Conservation (phyloP, 2,888 invertebrate species). For the Geotrupes spiniger region DNA sequence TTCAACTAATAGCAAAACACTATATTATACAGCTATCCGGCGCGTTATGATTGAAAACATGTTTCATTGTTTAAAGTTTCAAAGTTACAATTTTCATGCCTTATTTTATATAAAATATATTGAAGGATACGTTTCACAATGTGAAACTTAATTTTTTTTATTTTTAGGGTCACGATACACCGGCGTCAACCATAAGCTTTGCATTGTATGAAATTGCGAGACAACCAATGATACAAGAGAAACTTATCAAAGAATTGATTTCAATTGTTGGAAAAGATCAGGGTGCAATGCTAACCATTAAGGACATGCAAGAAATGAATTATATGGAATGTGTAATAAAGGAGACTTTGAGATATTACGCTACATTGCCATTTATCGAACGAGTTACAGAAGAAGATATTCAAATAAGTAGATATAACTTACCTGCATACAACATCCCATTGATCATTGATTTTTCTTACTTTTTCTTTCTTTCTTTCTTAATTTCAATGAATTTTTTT, state of each 20-base stretch:
- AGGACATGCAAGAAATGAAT: conserved; percentile 47
- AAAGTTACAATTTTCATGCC: too few relatives aligned
- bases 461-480: too few relatives aligned
- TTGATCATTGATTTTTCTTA: too few relatives aligned
- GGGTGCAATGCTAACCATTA: conserved; percentile 31
- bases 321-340: conserved; percentile 60
- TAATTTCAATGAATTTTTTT: conserved; percentile 8
- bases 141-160: too few relatives aligned
- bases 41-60: too few relatives aligned
- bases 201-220: conserved; percentile 54
- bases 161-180: conserved; percentile 56
- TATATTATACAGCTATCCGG: too few relatives aligned
- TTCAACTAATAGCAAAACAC: too few relatives aligned
- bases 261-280: conserved; percentile 36
- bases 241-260: conserved; percentile 38
- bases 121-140: too few relatives aligned
- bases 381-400: conserved; percentile 9
- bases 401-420: too few relatives aligned
- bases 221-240: conserved; percentile 50
- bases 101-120: too few relatives aligned
- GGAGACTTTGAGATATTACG: conserved; percentile 56
- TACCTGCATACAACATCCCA: too few relatives aligned
- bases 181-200: conserved; percentile 55
- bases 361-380: conserved; percentile 38
- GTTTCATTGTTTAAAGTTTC: too few relatives aligned